Conservation (phyloP, 2,888 invertebrate genomes). For the Chaetogeoica ovagalla region DNA sequence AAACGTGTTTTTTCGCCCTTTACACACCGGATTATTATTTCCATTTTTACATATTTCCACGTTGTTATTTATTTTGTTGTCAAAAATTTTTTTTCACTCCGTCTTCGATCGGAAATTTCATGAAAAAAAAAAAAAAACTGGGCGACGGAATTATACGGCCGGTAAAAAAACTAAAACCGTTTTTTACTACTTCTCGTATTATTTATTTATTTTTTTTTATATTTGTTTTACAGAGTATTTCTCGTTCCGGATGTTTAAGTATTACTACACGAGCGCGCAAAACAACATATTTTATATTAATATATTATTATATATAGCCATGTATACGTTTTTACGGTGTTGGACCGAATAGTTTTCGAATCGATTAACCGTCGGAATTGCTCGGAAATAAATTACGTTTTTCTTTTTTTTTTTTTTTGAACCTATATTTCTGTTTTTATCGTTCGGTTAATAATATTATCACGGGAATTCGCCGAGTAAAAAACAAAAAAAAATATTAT, state of each 20-base stretch:
- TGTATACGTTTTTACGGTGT: too few species aligned
- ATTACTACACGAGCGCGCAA: not conserved
- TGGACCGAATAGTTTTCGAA: constrained; percentile 7
- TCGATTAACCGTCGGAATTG: constrained; percentile 24
- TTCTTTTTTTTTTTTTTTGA: not conserved
- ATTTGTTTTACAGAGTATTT: not conserved
- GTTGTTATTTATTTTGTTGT: not conserved
- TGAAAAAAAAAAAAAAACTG: constrained; percentile 48
- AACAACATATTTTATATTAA: not conserved
- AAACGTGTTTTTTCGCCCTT: too few species aligned
- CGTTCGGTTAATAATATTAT: too few species aligned
- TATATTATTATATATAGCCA: not conserved
- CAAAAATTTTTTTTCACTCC: not conserved
- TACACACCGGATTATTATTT: not conserved
- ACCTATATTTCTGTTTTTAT: not conserved
- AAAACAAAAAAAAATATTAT: too few species aligned
- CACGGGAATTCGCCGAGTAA: too few species aligned
- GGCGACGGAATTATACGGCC: constrained; percentile 11
- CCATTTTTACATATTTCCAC: not conserved
- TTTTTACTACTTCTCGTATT: constrained; percentile 15
- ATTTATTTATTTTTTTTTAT: too few species aligned
- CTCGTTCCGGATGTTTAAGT: constrained; percentile 3
- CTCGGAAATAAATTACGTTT: not conserved
- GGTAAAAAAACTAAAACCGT: constrained; percentile 9
- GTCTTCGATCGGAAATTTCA: constrained; percentile 21